phyloP scores from a whole-genome alignment of 2,888 invertebrate genomes.

The Onchidella celtica region DNA sequence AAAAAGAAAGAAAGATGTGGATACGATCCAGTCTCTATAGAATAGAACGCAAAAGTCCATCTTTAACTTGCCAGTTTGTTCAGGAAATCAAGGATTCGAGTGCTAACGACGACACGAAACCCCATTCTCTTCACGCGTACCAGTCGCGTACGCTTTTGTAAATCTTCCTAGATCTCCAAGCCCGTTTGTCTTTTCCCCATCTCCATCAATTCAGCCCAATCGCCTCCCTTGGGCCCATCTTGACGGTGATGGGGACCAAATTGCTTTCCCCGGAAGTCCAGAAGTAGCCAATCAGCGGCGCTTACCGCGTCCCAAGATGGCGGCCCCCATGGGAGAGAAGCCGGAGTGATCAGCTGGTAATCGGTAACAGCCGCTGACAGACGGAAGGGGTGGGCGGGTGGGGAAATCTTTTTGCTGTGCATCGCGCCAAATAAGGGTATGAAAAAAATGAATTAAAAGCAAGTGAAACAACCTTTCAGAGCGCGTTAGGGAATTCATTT shows the following conservation, averaged over 20 bases:
- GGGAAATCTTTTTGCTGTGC: slow-evolving; percentile 20
- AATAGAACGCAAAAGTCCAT: too few relatives aligned
- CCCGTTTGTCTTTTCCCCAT: slow-evolving; percentile 20
- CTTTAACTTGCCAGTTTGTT: too few relatives aligned
- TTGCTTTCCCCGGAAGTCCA: slow-evolving; percentile 37
- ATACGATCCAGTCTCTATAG: too few relatives aligned
- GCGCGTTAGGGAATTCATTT: too few relatives aligned
- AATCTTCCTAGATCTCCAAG: slow-evolving; percentile 7
- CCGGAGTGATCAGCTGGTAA: slow-evolving; percentile 34
- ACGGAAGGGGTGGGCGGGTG: background rate
- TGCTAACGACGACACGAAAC: too few relatives aligned
- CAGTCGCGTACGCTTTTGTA: slow-evolving; percentile 9
- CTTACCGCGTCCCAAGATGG: slow-evolving; percentile 31
- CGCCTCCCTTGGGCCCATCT: slow-evolving; percentile 28
- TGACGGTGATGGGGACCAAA: slow-evolving; percentile 37
- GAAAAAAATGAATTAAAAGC: too few relatives aligned
- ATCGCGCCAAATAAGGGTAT: background rate
- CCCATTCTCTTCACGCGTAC: too few relatives aligned
- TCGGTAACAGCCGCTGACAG: slow-evolving; percentile 36
- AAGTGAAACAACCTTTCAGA: too few relatives aligned
- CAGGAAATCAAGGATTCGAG: too few relatives aligned
- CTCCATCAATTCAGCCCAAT: slow-evolving; percentile 30
- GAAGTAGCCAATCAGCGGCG: slow-evolving; percentile 37
- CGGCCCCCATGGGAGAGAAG: slow-evolving; percentile 11
- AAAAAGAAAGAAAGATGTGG: too few relatives aligned